phyloP scores from a whole-genome alignment of 2,888 invertebrate genomes.

The Stomorhina lunata region DNA sequence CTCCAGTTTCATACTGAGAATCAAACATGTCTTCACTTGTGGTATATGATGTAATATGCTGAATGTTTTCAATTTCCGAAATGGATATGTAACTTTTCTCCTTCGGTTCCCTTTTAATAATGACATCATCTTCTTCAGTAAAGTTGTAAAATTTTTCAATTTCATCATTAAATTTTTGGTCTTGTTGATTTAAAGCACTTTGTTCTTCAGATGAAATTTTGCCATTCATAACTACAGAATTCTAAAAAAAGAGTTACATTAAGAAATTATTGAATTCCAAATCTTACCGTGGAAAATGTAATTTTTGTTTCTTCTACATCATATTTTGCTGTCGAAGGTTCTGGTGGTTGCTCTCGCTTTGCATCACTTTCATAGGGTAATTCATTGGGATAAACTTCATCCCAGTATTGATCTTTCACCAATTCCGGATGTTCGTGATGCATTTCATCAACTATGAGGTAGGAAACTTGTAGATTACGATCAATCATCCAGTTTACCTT shows the following conservation, averaged over 20 bases:
- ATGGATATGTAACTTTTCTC: slow-evolving; percentile 22
- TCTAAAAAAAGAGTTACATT: background rate
- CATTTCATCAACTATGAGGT: slow-evolving; percentile 96
- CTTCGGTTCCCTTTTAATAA: background rate
- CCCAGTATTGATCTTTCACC: slow-evolving; percentile 94
- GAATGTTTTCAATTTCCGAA: slow-evolving; percentile 27
- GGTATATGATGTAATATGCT: slow-evolving; percentile 40
- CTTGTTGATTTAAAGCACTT: slow-evolving; percentile 19
- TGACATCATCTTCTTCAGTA: background rate
- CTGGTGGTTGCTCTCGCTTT: slow-evolving; percentile 60
- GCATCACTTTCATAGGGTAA: slow-evolving; percentile 85
- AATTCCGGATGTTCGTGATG: slow-evolving; percentile 94
- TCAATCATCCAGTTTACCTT: slow-evolving; percentile 94
- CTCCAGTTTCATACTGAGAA: background rate
- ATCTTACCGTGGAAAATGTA: background rate
- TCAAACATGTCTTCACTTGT: background rate
- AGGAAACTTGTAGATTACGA: slow-evolving; percentile 88
- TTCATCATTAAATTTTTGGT: slow-evolving; percentile 35
- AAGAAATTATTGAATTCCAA: background rate
- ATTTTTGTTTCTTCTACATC: slow-evolving; percentile 51
- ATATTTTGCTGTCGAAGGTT: slow-evolving; percentile 61
- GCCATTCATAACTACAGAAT: background rate
- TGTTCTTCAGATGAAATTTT: background rate
- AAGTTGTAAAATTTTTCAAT: slow-evolving; percentile 19
- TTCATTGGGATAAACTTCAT: slow-evolving; percentile 90